phyloP scores from a whole-genome alignment of 2,797 vertebrate species.

The Falco peregrinus region DNA sequence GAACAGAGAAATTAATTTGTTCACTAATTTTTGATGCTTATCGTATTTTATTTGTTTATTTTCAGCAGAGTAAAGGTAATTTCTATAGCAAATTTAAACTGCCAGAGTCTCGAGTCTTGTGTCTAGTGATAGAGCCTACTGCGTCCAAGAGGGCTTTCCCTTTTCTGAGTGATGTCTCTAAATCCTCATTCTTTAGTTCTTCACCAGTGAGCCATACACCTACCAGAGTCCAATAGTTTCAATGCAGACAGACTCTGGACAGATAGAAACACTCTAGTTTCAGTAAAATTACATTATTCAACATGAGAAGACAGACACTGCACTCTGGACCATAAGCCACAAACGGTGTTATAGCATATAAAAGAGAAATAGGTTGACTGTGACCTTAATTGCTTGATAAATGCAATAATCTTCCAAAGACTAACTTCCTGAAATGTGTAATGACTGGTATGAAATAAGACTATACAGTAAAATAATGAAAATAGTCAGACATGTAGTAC shows the following conservation, averaged over 20 bases:
- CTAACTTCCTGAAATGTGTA: neutral
- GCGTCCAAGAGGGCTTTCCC: neutral
- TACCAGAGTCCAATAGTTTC: neutral
- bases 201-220: neutral
- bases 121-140: neutral
- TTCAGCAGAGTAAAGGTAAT: neutral
- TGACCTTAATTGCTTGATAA: neutral
- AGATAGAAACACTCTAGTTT: neutral
- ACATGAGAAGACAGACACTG: neutral
- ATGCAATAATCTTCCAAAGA: neutral
- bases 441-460: neutral
- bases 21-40: neutral
- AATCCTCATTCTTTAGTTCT: neutral
- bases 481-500: neutral
- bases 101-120: neutral
- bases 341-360: neutral
- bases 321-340: neutral
- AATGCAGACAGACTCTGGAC: neutral
- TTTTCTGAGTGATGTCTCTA: neutral
- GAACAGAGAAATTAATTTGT: neutral
- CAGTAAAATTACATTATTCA: neutral
- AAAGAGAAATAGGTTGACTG: neutral
- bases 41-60: neutral
- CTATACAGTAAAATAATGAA: neutral
- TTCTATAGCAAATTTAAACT: neutral